phyloP scores from a whole-genome alignment of 2,888 invertebrate genomes.

The Platycheirus albimanus region DNA sequence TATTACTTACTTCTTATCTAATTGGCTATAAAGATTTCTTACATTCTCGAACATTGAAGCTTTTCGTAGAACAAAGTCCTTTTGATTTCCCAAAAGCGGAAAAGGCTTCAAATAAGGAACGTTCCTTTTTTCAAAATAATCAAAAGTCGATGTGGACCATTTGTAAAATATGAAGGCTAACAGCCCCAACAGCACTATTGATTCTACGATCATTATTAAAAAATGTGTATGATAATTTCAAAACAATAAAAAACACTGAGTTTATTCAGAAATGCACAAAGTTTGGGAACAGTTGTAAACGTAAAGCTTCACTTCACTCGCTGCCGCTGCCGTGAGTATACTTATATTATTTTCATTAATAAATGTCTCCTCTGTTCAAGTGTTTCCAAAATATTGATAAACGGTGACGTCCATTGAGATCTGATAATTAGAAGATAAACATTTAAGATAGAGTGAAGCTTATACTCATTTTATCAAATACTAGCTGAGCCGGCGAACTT shows the following conservation, averaged over 20 bases:
- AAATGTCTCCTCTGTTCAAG: background rate
- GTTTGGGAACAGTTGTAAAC: background rate
- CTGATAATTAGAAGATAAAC: too few species aligned
- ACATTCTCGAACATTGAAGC: conserved; percentile 83
- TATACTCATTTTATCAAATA: background rate
- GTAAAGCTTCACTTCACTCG: background rate
- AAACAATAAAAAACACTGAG: too few species aligned
- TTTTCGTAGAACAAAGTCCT: conserved; percentile 77
- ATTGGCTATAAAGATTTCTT: conserved; percentile 83
- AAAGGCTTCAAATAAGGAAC: conserved; percentile 76
- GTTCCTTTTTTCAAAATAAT: conserved; percentile 76
- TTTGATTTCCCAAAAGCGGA: conserved; percentile 77
- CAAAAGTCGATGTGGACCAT: conserved; percentile 76
- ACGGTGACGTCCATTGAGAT: too few species aligned
- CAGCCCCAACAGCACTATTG: conserved; percentile 7
- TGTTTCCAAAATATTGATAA: too few species aligned
- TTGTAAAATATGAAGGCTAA: conserved; percentile 75
- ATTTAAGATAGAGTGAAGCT: background rate
- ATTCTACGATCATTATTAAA: conserved; percentile 44
- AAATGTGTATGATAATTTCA: too few species aligned
- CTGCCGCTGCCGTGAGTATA: background rate
- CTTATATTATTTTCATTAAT: background rate
- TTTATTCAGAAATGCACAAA: background rate
- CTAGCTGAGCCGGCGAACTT: too few species aligned
- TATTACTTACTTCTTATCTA: conserved; percentile 26